These are phyloP conservation scores for Pipra filicauda DNA, from an alignment of 2,113 vertebrate genomes.

Conservation along the genomic window DNA sequence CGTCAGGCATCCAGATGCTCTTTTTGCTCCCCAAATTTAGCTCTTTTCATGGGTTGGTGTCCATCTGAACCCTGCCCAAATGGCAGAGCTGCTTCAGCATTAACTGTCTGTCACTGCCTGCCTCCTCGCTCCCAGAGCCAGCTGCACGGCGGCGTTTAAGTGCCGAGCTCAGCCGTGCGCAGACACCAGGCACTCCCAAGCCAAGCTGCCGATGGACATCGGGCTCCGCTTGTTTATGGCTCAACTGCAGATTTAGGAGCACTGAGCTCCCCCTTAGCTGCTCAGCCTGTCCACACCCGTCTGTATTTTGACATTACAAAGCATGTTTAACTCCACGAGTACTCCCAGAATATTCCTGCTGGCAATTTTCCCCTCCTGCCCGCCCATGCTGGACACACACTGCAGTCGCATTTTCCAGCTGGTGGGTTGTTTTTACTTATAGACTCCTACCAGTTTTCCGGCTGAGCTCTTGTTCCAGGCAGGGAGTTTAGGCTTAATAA, in stretches of 20 bases:
- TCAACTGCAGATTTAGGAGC: constrained; percentile 11
- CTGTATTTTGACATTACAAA: constrained; percentile 36
- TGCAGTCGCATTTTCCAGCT: background rate
- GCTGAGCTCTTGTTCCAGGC: background rate
- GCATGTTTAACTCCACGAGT: background rate
- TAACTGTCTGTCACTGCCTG: background rate
- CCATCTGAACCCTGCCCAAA: constrained; percentile 38
- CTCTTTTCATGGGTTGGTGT: background rate
- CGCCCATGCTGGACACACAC: background rate
- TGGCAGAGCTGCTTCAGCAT: background rate
- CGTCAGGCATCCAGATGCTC: background rate
- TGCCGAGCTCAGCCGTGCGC: constrained; percentile 14
- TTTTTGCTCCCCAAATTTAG: background rate
- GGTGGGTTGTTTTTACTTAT: background rate
- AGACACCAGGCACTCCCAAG: background rate
- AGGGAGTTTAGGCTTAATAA: background rate
- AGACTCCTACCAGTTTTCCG: background rate
- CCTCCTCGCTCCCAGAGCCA: constrained; percentile 6
- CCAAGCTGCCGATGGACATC: background rate
- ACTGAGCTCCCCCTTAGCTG: background rate
- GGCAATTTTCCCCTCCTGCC: background rate
- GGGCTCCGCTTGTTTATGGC: background rate
- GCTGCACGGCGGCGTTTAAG: background rate
- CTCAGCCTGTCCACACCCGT: background rate
- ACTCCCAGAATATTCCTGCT: constrained; percentile 27